Percentiles rank a stretch among this genome's conserved stretches.
phyloP scores from a whole-genome alignment of 2,888 invertebrate species.

The Monopis laevigella region DNA sequence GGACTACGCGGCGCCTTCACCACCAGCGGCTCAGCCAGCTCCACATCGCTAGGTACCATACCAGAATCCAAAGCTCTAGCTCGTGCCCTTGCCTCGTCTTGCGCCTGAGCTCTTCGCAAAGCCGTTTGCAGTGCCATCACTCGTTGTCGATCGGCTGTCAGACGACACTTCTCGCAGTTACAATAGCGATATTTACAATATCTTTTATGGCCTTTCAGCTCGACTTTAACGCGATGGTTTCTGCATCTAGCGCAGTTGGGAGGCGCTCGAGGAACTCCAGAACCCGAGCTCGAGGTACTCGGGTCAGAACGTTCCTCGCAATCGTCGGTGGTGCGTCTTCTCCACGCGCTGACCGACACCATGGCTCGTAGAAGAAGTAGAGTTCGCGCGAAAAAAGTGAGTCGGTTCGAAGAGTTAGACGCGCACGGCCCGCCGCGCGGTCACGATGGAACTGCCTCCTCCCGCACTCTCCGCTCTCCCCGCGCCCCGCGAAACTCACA shows the following conservation, averaged over 20 bases:
- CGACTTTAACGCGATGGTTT: slow-evolving; percentile 89
- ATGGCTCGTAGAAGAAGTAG: slow-evolving; percentile 29
- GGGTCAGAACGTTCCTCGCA: slow-evolving; percentile 58
- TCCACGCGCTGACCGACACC: slow-evolving; percentile 59
- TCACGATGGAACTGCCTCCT: slow-evolving; percentile 50
- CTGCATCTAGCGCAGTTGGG: slow-evolving; percentile 94
- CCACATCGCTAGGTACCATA: slow-evolving; percentile 38
- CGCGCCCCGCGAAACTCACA: slow-evolving; percentile 39
- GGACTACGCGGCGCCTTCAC: slow-evolving; percentile 54
- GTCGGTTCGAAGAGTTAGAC: slow-evolving; percentile 17
- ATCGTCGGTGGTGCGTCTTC: slow-evolving; percentile 56
- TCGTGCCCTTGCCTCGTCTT: slow-evolving; percentile 77
- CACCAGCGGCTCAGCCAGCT: slow-evolving; percentile 51
- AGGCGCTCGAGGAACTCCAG: slow-evolving; percentile 77
- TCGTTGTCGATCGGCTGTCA: slow-evolving; percentile 86
- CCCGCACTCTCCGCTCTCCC: slow-evolving; percentile 27
- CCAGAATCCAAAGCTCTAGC: slow-evolving; percentile 49
- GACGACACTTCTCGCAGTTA: slow-evolving; percentile 85
- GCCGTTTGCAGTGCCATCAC: slow-evolving; percentile 93
- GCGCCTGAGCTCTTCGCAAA: slow-evolving; percentile 82
- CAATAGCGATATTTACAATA: slow-evolving; percentile 89
- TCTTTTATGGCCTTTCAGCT: slow-evolving; percentile 91
- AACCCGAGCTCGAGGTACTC: slow-evolving; percentile 61
- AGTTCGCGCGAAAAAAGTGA: slow-evolving; percentile 11
- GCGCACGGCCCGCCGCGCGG: slow-evolving; percentile 53